Conservation (phyloP, 1,140 invertebrate species). For the Dendroctonus ponderosae region DNA sequence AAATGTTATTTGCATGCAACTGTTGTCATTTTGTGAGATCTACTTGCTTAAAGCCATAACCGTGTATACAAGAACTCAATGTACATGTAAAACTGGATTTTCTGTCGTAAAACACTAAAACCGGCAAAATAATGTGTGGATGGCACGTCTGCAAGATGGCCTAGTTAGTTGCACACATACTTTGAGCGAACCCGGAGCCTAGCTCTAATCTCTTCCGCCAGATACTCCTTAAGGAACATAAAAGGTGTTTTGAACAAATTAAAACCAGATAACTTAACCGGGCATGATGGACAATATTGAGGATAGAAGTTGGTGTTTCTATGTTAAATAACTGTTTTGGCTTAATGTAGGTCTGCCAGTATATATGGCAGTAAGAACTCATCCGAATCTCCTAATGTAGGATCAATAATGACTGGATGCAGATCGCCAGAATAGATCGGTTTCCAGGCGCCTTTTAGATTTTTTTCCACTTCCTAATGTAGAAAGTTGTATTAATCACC, state of each 20-base stretch:
- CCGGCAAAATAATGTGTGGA: no score
- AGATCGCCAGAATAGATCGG: slow-evolving; percentile 48
- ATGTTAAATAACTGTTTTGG: slow-evolving; percentile 36
- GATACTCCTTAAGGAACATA: neutral
- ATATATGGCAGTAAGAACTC: slow-evolving; percentile 52
- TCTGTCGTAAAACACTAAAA: no score
- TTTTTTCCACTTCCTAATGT: slow-evolving; percentile 51
- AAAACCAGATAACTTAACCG: neutral
- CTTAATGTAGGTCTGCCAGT: slow-evolving; percentile 48
- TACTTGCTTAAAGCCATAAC: slow-evolving; percentile 15
- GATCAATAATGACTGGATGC: slow-evolving; percentile 51
- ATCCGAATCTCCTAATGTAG: slow-evolving; percentile 48
- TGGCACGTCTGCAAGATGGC: no score
- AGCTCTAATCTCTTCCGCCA: no score
- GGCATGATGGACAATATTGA: slow-evolving; percentile 1
- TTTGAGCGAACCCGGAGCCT: no score
- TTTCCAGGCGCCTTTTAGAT: slow-evolving; percentile 52
- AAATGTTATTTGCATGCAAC: slow-evolving; percentile 19
- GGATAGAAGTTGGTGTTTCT: slow-evolving; percentile 30
- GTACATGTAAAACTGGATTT: slow-evolving; percentile 9
- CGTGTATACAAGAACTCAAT: neutral
- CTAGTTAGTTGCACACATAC: no score
- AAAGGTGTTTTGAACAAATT: neutral
- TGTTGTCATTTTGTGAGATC: slow-evolving; percentile 10
- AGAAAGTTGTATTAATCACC: slow-evolving; percentile 2